Evolutionary conservation across 2,888 invertebrate species (phyloP).

Genomic region (Tenthredo amoena): DNA sequence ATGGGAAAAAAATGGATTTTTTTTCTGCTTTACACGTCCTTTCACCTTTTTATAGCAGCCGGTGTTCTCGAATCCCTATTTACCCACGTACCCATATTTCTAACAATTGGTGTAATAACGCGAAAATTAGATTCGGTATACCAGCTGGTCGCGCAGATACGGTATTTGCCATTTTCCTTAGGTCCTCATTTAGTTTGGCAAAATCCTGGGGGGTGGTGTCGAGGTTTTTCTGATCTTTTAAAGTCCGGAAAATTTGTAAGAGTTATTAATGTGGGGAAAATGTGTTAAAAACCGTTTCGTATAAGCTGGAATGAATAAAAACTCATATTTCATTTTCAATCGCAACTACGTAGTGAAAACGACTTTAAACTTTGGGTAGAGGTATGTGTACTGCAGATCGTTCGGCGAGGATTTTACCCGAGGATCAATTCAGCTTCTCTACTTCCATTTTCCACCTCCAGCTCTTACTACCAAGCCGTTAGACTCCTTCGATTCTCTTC

Average conservation of each 20-base stretch:
- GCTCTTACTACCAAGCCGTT: not conserved
- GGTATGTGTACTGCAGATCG: not conserved
- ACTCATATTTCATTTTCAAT: not conserved
- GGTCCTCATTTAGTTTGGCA: not conserved
- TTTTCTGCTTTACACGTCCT: not conserved
- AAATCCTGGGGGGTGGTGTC: not conserved
- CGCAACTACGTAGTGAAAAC: not conserved
- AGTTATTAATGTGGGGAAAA: not conserved
- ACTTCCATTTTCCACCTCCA: not conserved
- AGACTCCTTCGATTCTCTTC: not conserved
- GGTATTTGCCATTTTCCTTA: not conserved
- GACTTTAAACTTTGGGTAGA: not conserved
- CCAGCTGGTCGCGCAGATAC: not conserved
- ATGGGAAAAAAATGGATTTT: not conserved
- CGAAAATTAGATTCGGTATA: conserved; percentile 7
- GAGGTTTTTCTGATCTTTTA: not conserved
- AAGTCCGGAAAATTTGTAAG: not conserved
- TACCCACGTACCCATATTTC: not conserved
- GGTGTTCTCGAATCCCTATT: not conserved
- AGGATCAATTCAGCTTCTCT: conserved; percentile 6
- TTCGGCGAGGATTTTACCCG: not conserved
- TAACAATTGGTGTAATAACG: conserved; percentile 3
- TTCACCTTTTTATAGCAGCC: not conserved
- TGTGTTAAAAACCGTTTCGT: not conserved
- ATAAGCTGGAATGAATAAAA: conserved; percentile 1